phyloP scores from a whole-genome alignment of 2,797 vertebrate species.

The Phataginus tricuspis region DNA sequence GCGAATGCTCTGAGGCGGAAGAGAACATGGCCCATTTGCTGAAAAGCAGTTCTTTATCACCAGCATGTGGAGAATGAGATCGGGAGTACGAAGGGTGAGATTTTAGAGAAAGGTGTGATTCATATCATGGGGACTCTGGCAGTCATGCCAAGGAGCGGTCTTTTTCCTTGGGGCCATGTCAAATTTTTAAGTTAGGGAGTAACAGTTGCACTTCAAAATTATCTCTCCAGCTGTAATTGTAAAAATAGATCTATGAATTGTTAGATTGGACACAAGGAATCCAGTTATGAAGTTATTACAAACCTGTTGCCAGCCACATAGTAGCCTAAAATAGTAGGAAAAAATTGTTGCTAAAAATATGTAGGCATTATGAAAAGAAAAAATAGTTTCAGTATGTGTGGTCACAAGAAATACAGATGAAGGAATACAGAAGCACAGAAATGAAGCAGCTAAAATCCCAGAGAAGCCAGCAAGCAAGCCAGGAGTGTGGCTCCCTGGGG shows the following conservation, averaged over 20 bases:
- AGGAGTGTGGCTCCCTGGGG: neutral
- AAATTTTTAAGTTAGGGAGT: constrained; percentile 11
- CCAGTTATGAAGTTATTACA: neutral
- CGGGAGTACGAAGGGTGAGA: neutral
- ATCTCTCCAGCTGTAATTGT: constrained; percentile 5
- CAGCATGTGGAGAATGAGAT: neutral
- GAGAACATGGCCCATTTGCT: neutral
- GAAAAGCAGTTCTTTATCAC: neutral
- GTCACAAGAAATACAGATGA: constrained; percentile 19
- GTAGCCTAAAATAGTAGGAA: neutral
- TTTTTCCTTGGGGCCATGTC: neutral
- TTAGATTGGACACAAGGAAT: neutral
- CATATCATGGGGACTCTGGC: neutral
- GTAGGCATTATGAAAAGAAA: neutral
- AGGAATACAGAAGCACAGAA: neutral
- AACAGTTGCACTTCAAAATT: constrained; percentile 49
- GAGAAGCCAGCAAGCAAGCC: neutral
- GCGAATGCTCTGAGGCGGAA: neutral
- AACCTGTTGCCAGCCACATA: neutral
- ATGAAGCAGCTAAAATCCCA: neutral
- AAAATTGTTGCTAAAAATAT: constrained; percentile 10
- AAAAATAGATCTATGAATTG: constrained; percentile 30
- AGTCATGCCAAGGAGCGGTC: neutral
- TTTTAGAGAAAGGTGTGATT: neutral
- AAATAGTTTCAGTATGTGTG: neutral